Evolutionary conservation across 2,797 vertebrate genomes (phyloP).

Genomic region (Buphagus erythrorhynchus): DNA sequence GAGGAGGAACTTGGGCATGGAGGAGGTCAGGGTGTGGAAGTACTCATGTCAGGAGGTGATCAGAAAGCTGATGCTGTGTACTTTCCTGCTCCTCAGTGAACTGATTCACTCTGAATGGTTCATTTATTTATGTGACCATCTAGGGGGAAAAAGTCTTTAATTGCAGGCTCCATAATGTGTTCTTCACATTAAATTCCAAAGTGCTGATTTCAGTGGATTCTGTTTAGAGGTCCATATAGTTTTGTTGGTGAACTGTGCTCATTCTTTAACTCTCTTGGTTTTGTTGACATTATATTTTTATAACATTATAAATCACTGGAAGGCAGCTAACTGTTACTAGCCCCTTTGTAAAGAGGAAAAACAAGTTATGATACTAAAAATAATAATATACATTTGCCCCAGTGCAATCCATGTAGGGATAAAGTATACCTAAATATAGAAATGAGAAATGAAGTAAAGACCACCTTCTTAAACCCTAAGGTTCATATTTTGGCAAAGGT

Average conservation of each 20-base stretch:
- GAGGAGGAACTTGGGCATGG: neutral
- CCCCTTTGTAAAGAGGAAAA: neutral
- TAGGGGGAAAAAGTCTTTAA: slow-evolving; percentile 68
- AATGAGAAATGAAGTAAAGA: neutral
- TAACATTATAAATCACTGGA: neutral
- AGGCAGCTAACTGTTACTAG: neutral
- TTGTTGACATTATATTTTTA: neutral
- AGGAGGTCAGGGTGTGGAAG: slow-evolving; percentile 10
- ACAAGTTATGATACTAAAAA: neutral
- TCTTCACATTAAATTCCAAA: slow-evolving; percentile 70
- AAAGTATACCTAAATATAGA: neutral
- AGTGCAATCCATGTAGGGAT: neutral
- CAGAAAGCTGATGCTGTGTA: slow-evolving; percentile 41
- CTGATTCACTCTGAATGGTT: slow-evolving; percentile 67
- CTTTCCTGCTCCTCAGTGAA: slow-evolving; percentile 58
- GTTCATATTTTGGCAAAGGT: neutral
- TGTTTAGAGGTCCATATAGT: slow-evolving; percentile 67
- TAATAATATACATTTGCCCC: neutral
- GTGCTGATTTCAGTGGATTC: slow-evolving; percentile 70
- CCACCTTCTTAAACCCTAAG: neutral
- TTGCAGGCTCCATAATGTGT: slow-evolving; percentile 69
- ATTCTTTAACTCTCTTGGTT: slow-evolving; percentile 3
- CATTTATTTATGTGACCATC: slow-evolving; percentile 74
- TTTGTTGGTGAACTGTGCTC: slow-evolving; percentile 27
- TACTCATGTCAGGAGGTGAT: neutral